A percentile compares a stretch with the other conserved stretches of the same genome.
These are phyloP conservation scores for Goniozus legneri DNA, from an alignment of 1,140 invertebrate genomes.

Conservation along the genomic window DNA sequence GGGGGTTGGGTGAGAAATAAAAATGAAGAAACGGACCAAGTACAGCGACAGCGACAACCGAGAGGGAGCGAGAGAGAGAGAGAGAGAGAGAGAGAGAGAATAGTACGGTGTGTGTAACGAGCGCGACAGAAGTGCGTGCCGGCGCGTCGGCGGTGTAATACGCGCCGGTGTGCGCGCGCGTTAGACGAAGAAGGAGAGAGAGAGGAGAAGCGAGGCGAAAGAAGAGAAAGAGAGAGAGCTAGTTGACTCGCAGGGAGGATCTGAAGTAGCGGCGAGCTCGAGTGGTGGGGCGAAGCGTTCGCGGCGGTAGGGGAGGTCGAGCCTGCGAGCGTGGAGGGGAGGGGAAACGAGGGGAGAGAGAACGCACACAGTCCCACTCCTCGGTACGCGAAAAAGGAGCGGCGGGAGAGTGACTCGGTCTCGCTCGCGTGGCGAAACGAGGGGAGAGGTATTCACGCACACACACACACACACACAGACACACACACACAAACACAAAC, in stretches of 20 bases:
- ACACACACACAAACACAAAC: no score
- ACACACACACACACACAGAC: no score
- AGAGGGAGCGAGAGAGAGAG: conserved; percentile 2
- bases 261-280: not conserved
- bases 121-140: no score
- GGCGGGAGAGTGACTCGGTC: not conserved
- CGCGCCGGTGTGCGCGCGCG: no score
- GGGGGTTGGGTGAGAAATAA: not conserved
- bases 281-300: conserved; percentile 1
- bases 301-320: conserved; percentile 18
- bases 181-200: conserved; percentile 21
- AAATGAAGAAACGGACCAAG: not conserved
- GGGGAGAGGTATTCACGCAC: not conserved
- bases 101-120: no score
- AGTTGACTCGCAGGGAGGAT: conserved; percentile 2
- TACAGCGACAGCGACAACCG: conserved; percentile 9
- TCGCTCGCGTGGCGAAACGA: not conserved
- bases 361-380: no score
- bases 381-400: not conserved
- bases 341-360: not conserved
- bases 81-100: conserved; percentile 12
- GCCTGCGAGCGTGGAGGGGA: not conserved
- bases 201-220: conserved; percentile 12
- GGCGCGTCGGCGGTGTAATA: no score
- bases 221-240: conserved; percentile 7